Evolutionary conservation across 2,113 vertebrate genomes (phyloP).

Genomic region (Dasyornis broadbenti): DNA sequence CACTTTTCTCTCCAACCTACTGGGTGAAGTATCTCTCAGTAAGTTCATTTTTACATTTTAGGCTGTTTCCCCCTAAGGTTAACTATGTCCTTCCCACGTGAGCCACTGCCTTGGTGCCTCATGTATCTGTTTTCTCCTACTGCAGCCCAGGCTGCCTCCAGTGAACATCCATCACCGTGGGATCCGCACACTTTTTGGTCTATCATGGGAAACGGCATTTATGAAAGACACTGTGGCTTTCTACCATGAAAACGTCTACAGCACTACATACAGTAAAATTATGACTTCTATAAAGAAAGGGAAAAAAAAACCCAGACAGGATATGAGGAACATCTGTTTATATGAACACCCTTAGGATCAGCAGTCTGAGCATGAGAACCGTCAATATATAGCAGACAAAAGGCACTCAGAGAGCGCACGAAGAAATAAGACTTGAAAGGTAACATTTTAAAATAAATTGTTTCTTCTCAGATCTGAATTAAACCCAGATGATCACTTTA

Average conservation of each 20-base stretch:
- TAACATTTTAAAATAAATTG: slow-evolving; percentile 41
- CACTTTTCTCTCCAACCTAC: not conserved
- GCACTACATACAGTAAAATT: slow-evolving; percentile 51
- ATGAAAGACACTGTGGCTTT: slow-evolving; percentile 42
- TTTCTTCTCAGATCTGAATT: slow-evolving; percentile 57
- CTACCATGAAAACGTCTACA: slow-evolving; percentile 41
- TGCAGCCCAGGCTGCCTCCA: not conserved
- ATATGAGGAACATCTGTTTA: slow-evolving; percentile 44
- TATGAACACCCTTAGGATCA: slow-evolving; percentile 33
- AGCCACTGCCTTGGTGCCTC: not conserved
- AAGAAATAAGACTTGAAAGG: slow-evolving; percentile 48
- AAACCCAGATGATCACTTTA: slow-evolving; percentile 63
- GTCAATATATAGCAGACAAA: not conserved
- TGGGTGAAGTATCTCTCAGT: not conserved
- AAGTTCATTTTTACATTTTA: not conserved
- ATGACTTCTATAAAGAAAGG: slow-evolving; percentile 44
- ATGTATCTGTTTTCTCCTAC: not conserved
- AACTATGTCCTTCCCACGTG: not conserved
- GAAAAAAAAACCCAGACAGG: slow-evolving; percentile 18
- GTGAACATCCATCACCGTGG: not conserved
- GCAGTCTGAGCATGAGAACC: slow-evolving; percentile 7
- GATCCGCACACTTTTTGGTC: not conserved
- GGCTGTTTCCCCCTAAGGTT: not conserved
- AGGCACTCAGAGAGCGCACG: not conserved
- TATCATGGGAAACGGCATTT: slow-evolving; percentile 22